Percentiles rank a stretch among this genome's conserved stretches.
Evolutionary conservation across 2,888 invertebrate species (phyloP).

Genomic region (Vanessa cardui): DNA sequence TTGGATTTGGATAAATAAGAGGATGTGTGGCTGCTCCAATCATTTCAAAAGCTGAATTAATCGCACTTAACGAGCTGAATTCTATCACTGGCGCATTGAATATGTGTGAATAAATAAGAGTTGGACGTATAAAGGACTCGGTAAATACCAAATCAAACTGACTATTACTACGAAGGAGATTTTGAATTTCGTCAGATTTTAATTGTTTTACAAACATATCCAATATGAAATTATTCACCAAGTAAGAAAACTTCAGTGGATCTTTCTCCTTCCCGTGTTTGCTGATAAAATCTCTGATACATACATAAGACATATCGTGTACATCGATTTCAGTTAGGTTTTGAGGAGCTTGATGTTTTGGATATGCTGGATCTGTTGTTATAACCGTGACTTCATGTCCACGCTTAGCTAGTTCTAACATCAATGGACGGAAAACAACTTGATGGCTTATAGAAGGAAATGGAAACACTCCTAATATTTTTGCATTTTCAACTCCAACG

Average conservation of each 20-base stretch:
- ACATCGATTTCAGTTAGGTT: conserved; percentile 59
- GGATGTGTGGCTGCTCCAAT: conserved; percentile 51
- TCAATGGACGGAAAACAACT: conserved; percentile 51
- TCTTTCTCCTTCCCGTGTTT: conserved; percentile 16
- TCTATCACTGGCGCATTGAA: conserved; percentile 56
- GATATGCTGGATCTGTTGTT: conserved; percentile 54
- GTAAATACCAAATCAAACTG: conserved; percentile 54
- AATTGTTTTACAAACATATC: conserved; percentile 39
- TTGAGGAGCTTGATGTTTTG: conserved; percentile 51
- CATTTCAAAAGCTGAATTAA: conserved; percentile 40
- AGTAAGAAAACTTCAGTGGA: neutral
- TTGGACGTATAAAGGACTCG: conserved; percentile 48
- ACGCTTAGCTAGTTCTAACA: conserved; percentile 54
- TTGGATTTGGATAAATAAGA: conserved; percentile 44
- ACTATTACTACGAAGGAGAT: conserved; percentile 36
- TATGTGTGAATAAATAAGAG: conserved; percentile 49
- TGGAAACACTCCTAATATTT: conserved; percentile 57
- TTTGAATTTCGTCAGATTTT: conserved; percentile 36
- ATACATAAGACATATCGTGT: conserved; percentile 53
- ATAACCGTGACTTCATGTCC: conserved; percentile 59
- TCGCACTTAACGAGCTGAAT: conserved; percentile 53
- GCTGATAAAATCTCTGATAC: conserved; percentile 29
- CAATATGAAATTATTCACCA: conserved; percentile 27
- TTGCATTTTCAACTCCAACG: conserved; percentile 42
- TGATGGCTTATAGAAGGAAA: conserved; percentile 61